A percentile compares a stretch with the other conserved stretches of the same genome.
phyloP scores from a whole-genome alignment of 2,888 invertebrate species.

The Harpalus rubripes region DNA sequence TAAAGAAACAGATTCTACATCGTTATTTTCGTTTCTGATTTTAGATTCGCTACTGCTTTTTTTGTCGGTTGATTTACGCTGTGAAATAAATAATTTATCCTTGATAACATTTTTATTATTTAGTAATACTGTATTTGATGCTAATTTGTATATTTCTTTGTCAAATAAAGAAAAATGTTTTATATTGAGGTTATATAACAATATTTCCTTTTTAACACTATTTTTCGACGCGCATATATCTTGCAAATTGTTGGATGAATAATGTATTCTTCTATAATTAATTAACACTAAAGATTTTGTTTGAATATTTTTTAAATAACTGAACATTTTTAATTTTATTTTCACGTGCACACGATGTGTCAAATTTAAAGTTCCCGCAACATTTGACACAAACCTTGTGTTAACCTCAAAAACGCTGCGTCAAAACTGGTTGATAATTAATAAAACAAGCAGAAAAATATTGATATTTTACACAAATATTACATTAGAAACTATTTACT shows the following conservation, averaged over 20 bases:
- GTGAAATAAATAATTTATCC: slow-evolving; percentile 42
- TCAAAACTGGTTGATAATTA: background rate
- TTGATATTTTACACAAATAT: background rate
- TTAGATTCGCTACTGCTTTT: slow-evolving; percentile 2
- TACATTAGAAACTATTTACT: background rate
- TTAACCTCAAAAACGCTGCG: background rate
- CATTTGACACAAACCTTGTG: background rate
- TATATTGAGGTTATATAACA: slow-evolving; percentile 58
- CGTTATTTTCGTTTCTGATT: slow-evolving; percentile 66
- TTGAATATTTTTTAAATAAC: slow-evolving; percentile 34
- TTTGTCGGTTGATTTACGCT: slow-evolving; percentile 1
- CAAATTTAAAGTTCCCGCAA: slow-evolving; percentile 50
- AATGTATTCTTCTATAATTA: background rate
- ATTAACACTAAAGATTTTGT: slow-evolving; percentile 14
- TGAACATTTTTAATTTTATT: slow-evolving; percentile 51
- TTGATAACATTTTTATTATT: slow-evolving; percentile 10
- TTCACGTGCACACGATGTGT: slow-evolving; percentile 53
- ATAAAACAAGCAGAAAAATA: background rate
- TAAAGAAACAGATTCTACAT: slow-evolving; percentile 74
- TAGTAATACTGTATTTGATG: slow-evolving; percentile 9
- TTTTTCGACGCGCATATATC: background rate
- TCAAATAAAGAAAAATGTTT: slow-evolving; percentile 37
- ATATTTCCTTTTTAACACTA: slow-evolving; percentile 41
- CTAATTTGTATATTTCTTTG: slow-evolving; percentile 10
- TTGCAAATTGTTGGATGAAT: background rate